Evolutionary conservation across 2,888 invertebrate genomes (phyloP), one percentile per base, ranked within the genome.

Genomic region (Cerastoderma edule): DNA sequence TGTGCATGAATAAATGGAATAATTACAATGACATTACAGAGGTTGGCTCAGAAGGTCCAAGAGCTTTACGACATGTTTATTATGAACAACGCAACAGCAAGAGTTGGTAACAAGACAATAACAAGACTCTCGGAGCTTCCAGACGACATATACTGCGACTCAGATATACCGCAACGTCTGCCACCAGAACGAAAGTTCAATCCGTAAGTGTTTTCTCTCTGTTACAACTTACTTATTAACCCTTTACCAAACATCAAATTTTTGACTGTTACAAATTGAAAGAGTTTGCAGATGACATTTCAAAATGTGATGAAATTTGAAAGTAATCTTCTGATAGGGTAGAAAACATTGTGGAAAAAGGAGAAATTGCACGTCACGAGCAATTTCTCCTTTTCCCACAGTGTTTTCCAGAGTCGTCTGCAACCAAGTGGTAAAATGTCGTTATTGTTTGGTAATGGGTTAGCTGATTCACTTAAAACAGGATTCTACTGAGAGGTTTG

Each of bases 131-230:
- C 87, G 27, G 87, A 91, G 13, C 83, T 93, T 8, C 69, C 83
- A 13, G 63, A 79, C 19, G 85, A 89, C 6, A 70, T 89, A 10
- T 93, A 93, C 82, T 85, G 87, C 24, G 93, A 93, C 76, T 91
- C 92, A 2, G 93, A 93, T 79, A 92, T 93, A 56, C 92, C 92
- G 13, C 87, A 89, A 32, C 88, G 87, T 46, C 83, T 92, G 48
- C 91, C 92, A 22, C 73, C 83, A 53, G 88, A 91, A 75, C 83
- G 91, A 28, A 77, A 80, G 1, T 92, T 92, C 73, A 90, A 87
- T 71, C 90, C 92, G 91, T 92, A 86, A 86, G 91, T 87, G 22
- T 60, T 8, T 54, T 27, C 3, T 54, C 16, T n/a, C 27, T 54
- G 5, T 4, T 48, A n/a, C n/a, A n/a, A n/a, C n/a, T n/a, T n/a